Conservation (phyloP, 2,113 vertebrate genomes). For the Synodontis membranacea region DNA sequence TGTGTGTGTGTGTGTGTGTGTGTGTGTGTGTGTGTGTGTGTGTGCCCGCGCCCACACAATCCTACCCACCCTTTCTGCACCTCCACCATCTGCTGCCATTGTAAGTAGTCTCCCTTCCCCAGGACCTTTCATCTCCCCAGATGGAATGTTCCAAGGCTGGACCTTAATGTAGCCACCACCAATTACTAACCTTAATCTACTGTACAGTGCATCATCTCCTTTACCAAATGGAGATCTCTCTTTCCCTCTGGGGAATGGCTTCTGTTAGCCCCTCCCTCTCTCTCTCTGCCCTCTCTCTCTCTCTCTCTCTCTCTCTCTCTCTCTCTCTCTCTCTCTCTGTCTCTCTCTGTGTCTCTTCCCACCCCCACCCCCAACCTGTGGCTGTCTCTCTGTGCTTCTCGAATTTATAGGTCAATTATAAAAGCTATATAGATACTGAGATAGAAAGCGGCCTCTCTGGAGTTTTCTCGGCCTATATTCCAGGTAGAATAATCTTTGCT, state of each 20-base stretch:
- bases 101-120: conserved; percentile 84
- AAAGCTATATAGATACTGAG: conserved; percentile 61
- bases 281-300: conserved; percentile 55
- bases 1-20: conserved; percentile 53
- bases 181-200: conserved; percentile 70
- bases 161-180: conserved; percentile 73
- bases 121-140: conserved; percentile 76
- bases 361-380: conserved; percentile 69
- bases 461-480: conserved; percentile 32
- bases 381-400: conserved; percentile 73
- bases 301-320: conserved; percentile 35
- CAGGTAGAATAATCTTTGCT: conserved; percentile 25
- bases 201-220: conserved; percentile 60
- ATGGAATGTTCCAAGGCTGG: conserved; percentile 92
- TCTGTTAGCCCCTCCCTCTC: conserved; percentile 62
- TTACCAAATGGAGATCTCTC: conserved; percentile 45
- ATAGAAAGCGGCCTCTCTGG: conserved; percentile 46
- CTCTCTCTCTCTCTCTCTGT: conserved; percentile 37
- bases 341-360: conserved; percentile 50
- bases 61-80: conserved; percentile 41
- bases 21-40: conserved; percentile 46
- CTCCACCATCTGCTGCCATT: conserved; percentile 91
- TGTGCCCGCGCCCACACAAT: conserved; percentile 50
- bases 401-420: conserved; percentile 81
- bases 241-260: conserved; percentile 58